Evolutionary conservation across 1,140 invertebrate species (phyloP), one percentile per base, ranked within the genome.

Genomic region (Drosophila nannoptera): DNA sequence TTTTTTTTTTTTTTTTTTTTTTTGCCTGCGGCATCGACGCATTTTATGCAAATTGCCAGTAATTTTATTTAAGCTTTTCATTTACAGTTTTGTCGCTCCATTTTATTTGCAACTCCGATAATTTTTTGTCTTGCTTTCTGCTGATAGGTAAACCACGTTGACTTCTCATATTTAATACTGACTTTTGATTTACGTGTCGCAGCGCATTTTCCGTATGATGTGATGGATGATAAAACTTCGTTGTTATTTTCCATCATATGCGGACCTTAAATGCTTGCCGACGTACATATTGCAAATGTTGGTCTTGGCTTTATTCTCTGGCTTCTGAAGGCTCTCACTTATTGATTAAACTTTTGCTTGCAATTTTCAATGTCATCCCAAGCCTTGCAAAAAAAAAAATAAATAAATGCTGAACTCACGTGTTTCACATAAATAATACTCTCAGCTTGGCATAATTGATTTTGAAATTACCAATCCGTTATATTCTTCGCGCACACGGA

Each of bases 301-400:
- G 50, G 56, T 22, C 11, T 55, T 55, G 31, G 36, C 65, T 64
- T 73, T 69, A 58, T 59, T 45, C 49, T 56, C 11, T 14, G 40
- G 7, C 54, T 11, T 49, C 56, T 73, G 71, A 87, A 87, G 83
- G 83, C 67, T 80, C 67, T 80, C 67, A 50, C 35, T 50, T 82
- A 87, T 86, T 83, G 81, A 86, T 86, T 84, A 80, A 84, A 86
- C 81, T 86, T 86, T 86, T 86, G 83, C 67, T 75, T 81, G 77
- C 74, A 67, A 61, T 78, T 82, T 87, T 87, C 81, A 82, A 81
- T 84, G 83, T 87, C 82, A 70, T 65, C 52, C 58, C 68, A 46
- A 75, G 53, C 81, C 81, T 86, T 87, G 77, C 81, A 87, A 69
- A 22, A 22, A 22, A 22, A 22, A 22, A 22, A 22, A 22, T 2